Conservation (phyloP, 2,888 invertebrate genomes). For the Leptinotarsa tumamoca region DNA sequence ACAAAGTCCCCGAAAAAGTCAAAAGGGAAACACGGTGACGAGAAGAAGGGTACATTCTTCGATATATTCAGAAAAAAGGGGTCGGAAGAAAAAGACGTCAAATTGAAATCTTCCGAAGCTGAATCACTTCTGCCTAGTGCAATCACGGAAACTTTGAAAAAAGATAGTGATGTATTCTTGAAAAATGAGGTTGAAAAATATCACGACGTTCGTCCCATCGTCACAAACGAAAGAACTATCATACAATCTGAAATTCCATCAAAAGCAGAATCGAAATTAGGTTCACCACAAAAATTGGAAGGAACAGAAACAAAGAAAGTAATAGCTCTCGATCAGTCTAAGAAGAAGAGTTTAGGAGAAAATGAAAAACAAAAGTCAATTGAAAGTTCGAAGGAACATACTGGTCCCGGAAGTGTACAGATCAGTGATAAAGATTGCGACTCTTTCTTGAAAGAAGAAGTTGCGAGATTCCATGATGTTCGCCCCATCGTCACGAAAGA, state of each 20-base stretch:
- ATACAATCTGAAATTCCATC: too few species aligned
- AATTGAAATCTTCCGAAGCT: too few species aligned
- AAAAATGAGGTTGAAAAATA: not conserved
- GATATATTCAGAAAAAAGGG: not conserved
- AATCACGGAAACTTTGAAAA: not conserved
- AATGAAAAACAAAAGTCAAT: slow-evolving; percentile 14
- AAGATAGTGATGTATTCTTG: not conserved
- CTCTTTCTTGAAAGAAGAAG: slow-evolving; percentile 48
- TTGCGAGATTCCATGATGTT: slow-evolving; percentile 50
- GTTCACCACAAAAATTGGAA: not conserved
- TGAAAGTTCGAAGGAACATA: slow-evolving; percentile 13
- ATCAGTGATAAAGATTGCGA: not conserved
- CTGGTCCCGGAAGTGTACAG: not conserved
- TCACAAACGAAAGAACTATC: too few species aligned
- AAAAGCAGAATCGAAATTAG: not conserved
- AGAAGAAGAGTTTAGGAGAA: slow-evolving; percentile 35
- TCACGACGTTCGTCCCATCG: not conserved
- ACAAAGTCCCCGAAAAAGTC: not conserved
- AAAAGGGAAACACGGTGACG: too few species aligned
- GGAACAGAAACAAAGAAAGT: not conserved
- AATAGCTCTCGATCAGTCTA: not conserved
- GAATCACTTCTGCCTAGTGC: not conserved
- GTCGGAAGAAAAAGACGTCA: too few species aligned
- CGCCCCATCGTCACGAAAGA: slow-evolving; percentile 24
- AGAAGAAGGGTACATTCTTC: too few species aligned